Evolutionary conservation across 1,140 invertebrate species (phyloP).

Genomic region (Aradophagus sp.): DNA sequence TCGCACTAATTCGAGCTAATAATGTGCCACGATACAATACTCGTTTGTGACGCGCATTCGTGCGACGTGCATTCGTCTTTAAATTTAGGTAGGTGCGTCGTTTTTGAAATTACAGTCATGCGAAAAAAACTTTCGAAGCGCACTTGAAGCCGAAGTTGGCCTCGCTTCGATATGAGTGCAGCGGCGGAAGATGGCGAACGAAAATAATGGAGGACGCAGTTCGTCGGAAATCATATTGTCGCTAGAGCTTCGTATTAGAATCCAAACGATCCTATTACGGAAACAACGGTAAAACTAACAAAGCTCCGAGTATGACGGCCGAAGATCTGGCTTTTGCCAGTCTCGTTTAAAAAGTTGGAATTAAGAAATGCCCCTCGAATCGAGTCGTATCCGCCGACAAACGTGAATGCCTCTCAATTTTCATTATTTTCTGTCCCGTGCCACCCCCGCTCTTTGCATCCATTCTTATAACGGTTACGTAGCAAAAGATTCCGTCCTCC

Average conservation of each 20-base stretch:
- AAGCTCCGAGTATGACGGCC: constrained; percentile 54
- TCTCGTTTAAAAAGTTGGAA: constrained; percentile 59
- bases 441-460: too few relatives aligned
- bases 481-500: too few relatives aligned
- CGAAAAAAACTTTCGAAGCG: constrained; percentile 40
- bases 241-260: constrained; percentile 63
- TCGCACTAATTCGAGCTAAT: too few relatives aligned
- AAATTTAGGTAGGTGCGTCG: too few relatives aligned
- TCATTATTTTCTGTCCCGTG: constrained; percentile 38
- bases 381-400: constrained; percentile 28
- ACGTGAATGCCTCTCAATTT: constrained; percentile 39
- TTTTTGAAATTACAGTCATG: constrained; percentile 34
- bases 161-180: constrained; percentile 49
- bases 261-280: constrained; percentile 68
- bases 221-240: constrained; percentile 58
- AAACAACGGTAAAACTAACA: constrained; percentile 70
- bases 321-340: constrained; percentile 36
- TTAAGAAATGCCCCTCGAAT: constrained; percentile 47
- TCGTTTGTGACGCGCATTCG: too few relatives aligned
- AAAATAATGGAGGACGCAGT: constrained; percentile 50
- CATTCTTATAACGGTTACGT: too few relatives aligned
- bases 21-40: too few relatives aligned
- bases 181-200: constrained; percentile 51
- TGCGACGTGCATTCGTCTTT: too few relatives aligned
- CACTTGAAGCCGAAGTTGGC: constrained; percentile 30